Base-by-base conservation (phyloP, 2,888 invertebrate species). In the Cantharis flavilabris region DNA sequence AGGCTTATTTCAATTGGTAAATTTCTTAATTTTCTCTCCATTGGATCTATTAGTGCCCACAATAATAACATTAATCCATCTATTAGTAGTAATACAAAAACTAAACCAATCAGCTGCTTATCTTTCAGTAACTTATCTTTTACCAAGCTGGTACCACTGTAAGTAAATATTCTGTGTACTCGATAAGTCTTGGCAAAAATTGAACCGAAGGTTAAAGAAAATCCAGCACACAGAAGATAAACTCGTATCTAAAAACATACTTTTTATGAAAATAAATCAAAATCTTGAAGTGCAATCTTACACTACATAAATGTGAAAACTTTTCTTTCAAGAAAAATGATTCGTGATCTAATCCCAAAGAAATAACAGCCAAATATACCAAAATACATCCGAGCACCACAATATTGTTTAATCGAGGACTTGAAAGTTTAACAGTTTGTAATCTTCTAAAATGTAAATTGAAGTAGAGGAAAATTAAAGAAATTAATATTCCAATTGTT, bases 111-210 rank as follows among this genome's bases (percentile, higher is more conserved):
- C 63, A 98, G 90, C 82, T 96, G 97, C 64, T 95, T 96, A 88
- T 97, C 97, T 89, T 96, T 96, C 5, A 98, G 91, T 78, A 97
- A 90, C 92, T 96, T 97, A 83, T 96, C 96, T 88, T 95, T 96
- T 81, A 97, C 94, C 0, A 97, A 92, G 0, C 95, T 94, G 82
- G 95, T 94, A 62, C 94, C 92, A 83, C 94, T 94, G 83, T 95
- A 93, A 77, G 96, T 95, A 88, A 97, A 97, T 87, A 97, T 96
- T 84, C 96, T 92, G 89, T 97, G 97, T 13, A 97, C 97, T 72
- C 97, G 89, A 88, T 97, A 97, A 0, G 97, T 97, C 89, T 97
- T 97, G 3, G 97, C 96, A 87, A 97, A 97, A 95, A 97, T 97
- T 18, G 97, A 96, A 49, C 97, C 97, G 85, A 97, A 97, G 1